A percentile compares a stretch with the other conserved stretches of the same genome.
These are phyloP conservation scores for Xerus rutilus DNA, from an alignment of 2,797 vertebrate genomes.

Conservation along the genomic window DNA sequence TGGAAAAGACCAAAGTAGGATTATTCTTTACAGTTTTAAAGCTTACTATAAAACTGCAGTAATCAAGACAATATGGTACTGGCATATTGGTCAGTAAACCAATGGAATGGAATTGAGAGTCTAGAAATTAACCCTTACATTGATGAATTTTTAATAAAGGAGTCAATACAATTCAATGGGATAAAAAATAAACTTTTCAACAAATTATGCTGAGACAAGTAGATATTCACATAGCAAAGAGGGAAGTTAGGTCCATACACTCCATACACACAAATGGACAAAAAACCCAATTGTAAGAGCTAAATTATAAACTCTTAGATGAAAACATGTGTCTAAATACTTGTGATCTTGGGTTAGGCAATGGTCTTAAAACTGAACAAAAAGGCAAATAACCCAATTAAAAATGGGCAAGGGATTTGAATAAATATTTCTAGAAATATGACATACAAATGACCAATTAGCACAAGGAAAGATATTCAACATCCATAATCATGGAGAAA, in stretches of 20 bases:
- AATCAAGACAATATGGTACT: background rate
- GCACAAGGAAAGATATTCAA: background rate
- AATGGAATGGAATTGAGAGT: background rate
- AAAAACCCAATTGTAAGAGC: background rate
- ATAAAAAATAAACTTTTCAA: background rate
- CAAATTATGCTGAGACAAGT: background rate
- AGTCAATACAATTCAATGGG: background rate
- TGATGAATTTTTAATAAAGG: background rate
- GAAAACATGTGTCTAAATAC: background rate
- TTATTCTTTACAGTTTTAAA: background rate
- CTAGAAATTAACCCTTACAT: background rate
- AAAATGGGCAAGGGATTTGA: background rate
- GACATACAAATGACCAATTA: background rate
- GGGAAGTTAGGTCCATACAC: background rate
- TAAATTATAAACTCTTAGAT: background rate
- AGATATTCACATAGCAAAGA: background rate
- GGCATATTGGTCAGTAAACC: background rate
- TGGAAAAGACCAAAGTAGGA: background rate
- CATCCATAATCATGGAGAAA: background rate
- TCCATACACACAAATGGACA: background rate
- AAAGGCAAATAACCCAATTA: background rate
- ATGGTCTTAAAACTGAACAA: background rate
- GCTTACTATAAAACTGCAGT: background rate
- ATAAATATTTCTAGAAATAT: background rate
- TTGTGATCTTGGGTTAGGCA: background rate